Evolutionary conservation across 2,797 vertebrate species (phyloP), one percentile per base, ranked within the genome.

Genomic region (Argya squamiceps): DNA sequence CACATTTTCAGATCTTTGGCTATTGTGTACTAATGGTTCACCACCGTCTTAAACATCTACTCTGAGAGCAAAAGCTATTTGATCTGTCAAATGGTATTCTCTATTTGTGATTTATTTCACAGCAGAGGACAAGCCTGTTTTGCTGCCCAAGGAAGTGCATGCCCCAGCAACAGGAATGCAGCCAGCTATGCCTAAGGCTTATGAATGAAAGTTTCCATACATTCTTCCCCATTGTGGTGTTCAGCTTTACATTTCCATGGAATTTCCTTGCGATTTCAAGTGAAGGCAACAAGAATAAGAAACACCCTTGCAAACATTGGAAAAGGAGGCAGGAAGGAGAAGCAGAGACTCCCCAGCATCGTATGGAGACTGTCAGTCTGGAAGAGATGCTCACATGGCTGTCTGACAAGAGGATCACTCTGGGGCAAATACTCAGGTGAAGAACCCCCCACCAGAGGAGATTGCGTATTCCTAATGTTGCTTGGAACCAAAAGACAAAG

Each of bases 281-380:
- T 3, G 8, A 63, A 55, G 1, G 3, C 7, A 32, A 23, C 1
- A 37, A 37, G 8, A 39, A 3, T 19, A 15, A 77, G 32, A 47
- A 81, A 52, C 2, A 46, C 2, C 10, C 18, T 3, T 29, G 12
- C 0, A 1, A 39, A 64, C 6, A 17, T 0, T 0, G 3, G 13
- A 30, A 18, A 23, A 55, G 12, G 12, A 74, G 19, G 12, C 23
- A 11, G 4, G 6, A 29, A 65, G 41, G 19, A 56, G 27, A 19
- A 62, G 15, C 39, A 62, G 32, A 62, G 19, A 47, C 2, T 1
- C 4, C 11, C 11, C 10, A 36, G 26, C 3, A 47, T 36, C 8
- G 32, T 21, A 3, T 7, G 29, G 32, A 44, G 19, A 6, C 5
- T 26, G 17, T 5, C 6, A 2, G 4, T 27, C 26, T 22, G 41